Evolutionary conservation across 2,888 invertebrate species (phyloP).

Genomic region (Callinectes sapidus): DNA sequence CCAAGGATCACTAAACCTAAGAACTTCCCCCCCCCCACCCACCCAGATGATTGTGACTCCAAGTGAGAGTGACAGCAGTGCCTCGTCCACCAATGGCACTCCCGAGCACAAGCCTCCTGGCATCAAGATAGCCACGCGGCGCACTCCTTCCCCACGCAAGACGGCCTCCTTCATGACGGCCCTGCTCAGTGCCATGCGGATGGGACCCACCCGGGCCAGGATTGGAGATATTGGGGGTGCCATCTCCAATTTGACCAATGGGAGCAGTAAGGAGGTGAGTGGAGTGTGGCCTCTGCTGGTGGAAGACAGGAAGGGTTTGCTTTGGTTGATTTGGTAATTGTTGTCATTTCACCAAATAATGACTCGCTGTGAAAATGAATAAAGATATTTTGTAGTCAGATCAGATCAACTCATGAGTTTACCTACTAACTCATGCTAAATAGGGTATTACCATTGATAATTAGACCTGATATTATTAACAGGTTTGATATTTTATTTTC

Average conservation of each 20-base stretch:
- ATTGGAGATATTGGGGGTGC: constrained; percentile 34
- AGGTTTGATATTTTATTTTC: not conserved
- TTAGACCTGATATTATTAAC: not conserved
- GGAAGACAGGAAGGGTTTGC: not conserved
- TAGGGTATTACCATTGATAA: no score
- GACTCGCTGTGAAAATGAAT: not conserved
- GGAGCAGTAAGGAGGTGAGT: constrained; percentile 42
- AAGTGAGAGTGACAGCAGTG: constrained; percentile 71
- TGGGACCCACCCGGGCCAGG: constrained; percentile 57
- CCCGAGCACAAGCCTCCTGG: constrained; percentile 68
- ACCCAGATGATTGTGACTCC: constrained; percentile 72
- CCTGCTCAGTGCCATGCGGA: constrained; percentile 68
- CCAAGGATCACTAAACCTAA: not conserved
- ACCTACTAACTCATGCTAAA: not conserved
- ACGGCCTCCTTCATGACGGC: constrained; percentile 71
- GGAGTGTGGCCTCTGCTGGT: not conserved
- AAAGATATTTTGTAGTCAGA: not conserved
- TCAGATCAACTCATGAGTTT: not conserved
- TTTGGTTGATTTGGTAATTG: not conserved
- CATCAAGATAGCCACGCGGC: constrained; percentile 52
- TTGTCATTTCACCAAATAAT: not conserved
- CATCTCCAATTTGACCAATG: constrained; percentile 34
- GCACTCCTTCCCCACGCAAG: constrained; percentile 66
- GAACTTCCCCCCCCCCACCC: not conserved
- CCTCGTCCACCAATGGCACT: constrained; percentile 69